A percentile compares a stretch with the other conserved stretches of the same genome.
Evolutionary conservation across 2,888 invertebrate genomes (phyloP).

Genomic region (Aspidiotus destructor): DNA sequence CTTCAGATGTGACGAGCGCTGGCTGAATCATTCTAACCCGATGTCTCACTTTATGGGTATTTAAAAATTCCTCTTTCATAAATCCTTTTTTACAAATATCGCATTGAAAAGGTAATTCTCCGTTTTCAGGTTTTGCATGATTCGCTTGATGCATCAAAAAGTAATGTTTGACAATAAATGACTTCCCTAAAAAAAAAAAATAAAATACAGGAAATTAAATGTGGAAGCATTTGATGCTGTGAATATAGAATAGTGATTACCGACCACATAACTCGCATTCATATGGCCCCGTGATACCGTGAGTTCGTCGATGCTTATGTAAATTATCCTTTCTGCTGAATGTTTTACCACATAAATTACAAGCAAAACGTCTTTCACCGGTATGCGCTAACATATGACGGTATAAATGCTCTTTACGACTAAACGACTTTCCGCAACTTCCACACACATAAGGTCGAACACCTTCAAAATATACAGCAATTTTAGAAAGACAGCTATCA

Average conservation of each 20-base stretch:
- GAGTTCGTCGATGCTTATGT: conserved; percentile 52
- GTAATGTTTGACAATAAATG: conserved; percentile 57
- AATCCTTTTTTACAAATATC: conserved; percentile 52
- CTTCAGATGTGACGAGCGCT: background rate
- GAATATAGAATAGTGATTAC: conserved; percentile 19
- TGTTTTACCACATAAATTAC: conserved; percentile 42
- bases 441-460: conserved; percentile 57
- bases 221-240: background rate
- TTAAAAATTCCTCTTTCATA: conserved; percentile 53
- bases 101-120: conserved; percentile 47
- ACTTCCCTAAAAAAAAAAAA: conserved; percentile 45
- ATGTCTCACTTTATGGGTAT: conserved; percentile 51
- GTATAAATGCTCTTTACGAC: conserved; percentile 58
- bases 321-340: conserved; percentile 47
- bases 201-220: background rate
- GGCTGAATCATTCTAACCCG: conserved; percentile 38
- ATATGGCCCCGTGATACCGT: conserved; percentile 43
- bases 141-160: conserved; percentile 51
- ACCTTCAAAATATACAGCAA: conserved; percentile 35
- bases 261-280: conserved; percentile 56
- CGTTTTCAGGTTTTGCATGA: conserved; percentile 35
- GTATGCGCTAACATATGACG: conserved; percentile 58
- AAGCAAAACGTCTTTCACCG: conserved; percentile 44
- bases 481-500: too few species aligned
- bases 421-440: conserved; percentile 57